Percentiles rank a stretch among this genome's conserved stretches.
phyloP scores from a whole-genome alignment of 2,797 vertebrate genomes.

The Cirrhinus mrigala region DNA sequence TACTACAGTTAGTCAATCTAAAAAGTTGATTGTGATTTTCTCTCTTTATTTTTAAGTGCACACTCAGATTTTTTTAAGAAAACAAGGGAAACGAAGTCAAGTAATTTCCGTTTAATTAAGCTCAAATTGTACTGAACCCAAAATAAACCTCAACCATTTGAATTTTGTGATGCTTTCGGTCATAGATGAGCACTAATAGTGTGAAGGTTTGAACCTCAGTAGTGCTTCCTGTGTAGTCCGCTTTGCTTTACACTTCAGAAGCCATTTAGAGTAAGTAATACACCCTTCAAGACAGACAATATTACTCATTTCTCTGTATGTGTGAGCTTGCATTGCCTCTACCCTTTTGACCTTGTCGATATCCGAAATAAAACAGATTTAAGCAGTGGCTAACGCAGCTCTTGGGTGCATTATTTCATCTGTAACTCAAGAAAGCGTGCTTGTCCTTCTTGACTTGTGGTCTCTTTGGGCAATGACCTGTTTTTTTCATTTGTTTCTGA shows the following conservation, averaged over 20 bases:
- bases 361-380: slow-evolving; percentile 22
- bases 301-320: slow-evolving; percentile 13
- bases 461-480: slow-evolving; percentile 62
- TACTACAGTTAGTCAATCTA: no score
- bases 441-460: slow-evolving; percentile 61
- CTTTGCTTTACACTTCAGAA: no score
- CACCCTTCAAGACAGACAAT: not conserved
- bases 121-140: not conserved
- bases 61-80: not conserved
- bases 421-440: slow-evolving; percentile 55
- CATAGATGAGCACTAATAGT: no score
- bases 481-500: slow-evolving; percentile 54
- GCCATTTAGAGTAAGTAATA: no score
- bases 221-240: no score
- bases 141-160: not conserved
- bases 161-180: not conserved
- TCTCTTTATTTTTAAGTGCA: no score
- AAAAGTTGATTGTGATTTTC: no score
- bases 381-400: not conserved
- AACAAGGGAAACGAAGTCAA: not conserved
- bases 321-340: not conserved
- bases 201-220: no score
- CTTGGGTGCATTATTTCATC: slow-evolving; percentile 28
- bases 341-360: slow-evolving; percentile 13
- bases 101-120: not conserved